Evolutionary conservation across 2,797 vertebrate genomes (phyloP).

Genomic region (Catamblyrhynchus diadema): DNA sequence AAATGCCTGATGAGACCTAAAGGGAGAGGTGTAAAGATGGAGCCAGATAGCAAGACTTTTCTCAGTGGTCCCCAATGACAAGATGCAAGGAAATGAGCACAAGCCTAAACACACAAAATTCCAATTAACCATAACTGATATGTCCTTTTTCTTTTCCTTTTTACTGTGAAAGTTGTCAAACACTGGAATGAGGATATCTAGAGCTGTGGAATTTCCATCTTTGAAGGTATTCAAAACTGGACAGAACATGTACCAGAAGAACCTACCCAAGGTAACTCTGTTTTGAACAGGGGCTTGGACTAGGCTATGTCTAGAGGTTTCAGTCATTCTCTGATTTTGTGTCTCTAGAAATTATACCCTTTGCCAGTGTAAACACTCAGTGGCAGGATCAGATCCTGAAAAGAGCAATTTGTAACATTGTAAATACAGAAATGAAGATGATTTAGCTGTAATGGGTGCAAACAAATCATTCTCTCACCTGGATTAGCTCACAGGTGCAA

Average conservation of each 20-base stretch:
- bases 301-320: background rate
- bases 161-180: background rate
- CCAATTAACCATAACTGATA: accelerated
- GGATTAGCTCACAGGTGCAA: background rate
- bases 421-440: background rate
- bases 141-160: background rate
- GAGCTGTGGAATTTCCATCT: background rate
- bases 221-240: background rate
- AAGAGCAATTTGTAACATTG: background rate
- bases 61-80: background rate
- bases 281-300: background rate
- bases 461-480: background rate
- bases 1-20: background rate
- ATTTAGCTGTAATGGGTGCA: background rate
- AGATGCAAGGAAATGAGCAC: background rate
- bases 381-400: background rate
- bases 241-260: accelerated
- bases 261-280: background rate
- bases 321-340: background rate
- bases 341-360: background rate
- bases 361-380: background rate
- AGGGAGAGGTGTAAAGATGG: background rate
- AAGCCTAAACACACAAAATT: background rate
- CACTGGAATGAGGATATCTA: background rate
- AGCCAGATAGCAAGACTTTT: background rate